Evolutionary conservation across 1,140 invertebrate genomes (phyloP).

Genomic region (Venturia canescens): DNA sequence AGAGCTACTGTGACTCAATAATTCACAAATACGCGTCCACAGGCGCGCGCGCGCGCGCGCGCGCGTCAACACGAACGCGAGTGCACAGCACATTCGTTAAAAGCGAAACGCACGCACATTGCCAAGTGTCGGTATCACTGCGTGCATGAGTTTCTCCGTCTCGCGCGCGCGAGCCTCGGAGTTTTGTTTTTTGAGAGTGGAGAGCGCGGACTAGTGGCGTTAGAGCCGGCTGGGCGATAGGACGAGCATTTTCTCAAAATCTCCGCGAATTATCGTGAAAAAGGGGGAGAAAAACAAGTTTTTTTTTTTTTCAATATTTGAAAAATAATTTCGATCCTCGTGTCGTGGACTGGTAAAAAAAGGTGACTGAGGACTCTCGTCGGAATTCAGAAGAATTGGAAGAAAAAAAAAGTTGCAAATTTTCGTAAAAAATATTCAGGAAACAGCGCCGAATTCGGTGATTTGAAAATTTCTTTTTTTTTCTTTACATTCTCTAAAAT

Average conservation of each 20-base stretch:
- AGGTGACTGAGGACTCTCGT: no score
- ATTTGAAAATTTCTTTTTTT: no score
- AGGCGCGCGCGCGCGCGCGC: background rate
- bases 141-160: background rate
- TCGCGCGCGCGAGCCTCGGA: background rate
- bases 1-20: constrained; percentile 22
- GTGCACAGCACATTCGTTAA: no score
- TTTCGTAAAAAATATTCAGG: no score
- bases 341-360: no score
- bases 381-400: no score
- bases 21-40: background rate
- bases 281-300: no score
- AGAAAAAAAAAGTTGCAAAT: no score
- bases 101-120: no score
- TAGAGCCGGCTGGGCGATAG: constrained; percentile 63
- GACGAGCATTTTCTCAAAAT: constrained; percentile 49
- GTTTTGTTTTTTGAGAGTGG: constrained; percentile 44
- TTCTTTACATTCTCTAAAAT: no score
- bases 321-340: background rate
- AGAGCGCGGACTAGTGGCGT: constrained; percentile 63
- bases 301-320: background rate
- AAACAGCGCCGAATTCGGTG: no score
- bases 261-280: background rate
- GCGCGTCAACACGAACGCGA: constrained; percentile 10
- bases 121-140: no score